Base-by-base conservation (phyloP, 2,797 vertebrate species). In the Arnoldichthys spilopterus region DNA sequence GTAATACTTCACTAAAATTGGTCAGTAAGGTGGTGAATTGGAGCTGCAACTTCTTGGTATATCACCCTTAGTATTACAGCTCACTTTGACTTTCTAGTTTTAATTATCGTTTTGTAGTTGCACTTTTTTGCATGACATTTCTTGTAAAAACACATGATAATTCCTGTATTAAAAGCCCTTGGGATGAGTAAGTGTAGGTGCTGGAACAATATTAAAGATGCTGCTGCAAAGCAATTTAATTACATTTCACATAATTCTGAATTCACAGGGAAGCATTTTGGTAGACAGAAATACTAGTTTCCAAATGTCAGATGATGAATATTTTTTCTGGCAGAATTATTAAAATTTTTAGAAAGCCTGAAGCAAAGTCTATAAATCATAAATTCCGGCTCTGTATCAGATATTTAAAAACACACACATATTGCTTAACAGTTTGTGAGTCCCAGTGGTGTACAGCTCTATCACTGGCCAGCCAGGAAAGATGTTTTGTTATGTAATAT, bases 401-500 rank as follows among this genome's bases (percentile, higher is more conserved):
- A 54, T 30, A 51, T 69, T 6, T 59, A n/a, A 56, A 49, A 58
- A 49, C 0, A 16, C 53, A 49, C 22, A 45, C 40, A 54, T 26
- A 11, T 6, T 16, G 15, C 28, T 49, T 43, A 68, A 66, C 16
- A 15, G 1, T 37, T 70, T 13, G 22, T 68, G 28, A 74, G 13
- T 0, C n/a, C 22, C 16, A 37, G 7, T 76, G 22, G 53, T 37
- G 53, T 26, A 66, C 53, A 24, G 59, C 66, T 51, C 43, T 45
- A 40, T 73, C 26, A 53, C 1, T 34, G 24, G 26, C 37, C 88
- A 85, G 86, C 88, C 87, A 85, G 87, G 91, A 89, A 91, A 92
- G 89, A 91, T 90, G 88, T 81, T 93, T 92, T 90, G 91, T 91
- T 89, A 85, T 90, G 90, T 90, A 87, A 86, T 90, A 82, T 86